Evolutionary conservation across 2,113 vertebrate genomes (phyloP).

Genomic region (Xerus inauris): DNA sequence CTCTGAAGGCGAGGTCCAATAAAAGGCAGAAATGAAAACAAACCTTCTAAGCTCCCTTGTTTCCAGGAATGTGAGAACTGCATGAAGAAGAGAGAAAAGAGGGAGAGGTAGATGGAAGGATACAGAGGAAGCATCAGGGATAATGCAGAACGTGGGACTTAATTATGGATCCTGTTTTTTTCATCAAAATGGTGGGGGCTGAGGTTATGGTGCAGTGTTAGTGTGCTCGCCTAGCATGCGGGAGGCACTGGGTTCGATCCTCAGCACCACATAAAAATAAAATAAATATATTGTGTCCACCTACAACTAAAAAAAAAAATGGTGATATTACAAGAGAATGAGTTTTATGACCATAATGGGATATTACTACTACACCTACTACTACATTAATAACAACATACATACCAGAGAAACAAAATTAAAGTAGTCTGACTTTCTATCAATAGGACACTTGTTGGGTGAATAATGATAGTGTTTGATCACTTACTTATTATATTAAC

Average conservation of each 20-base stretch:
- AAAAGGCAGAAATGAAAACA: conserved; percentile 44
- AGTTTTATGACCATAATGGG: neutral
- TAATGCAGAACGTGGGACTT: neutral
- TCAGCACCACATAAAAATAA: too few species aligned
- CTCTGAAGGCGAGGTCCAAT: neutral
- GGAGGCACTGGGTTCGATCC: too few species aligned
- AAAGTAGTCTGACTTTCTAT: neutral
- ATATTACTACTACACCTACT: neutral
- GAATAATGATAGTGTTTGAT: neutral
- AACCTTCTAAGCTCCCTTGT: neutral
- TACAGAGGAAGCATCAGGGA: neutral
- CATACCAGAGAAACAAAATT: neutral
- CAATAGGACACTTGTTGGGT: neutral
- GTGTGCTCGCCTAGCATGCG: too few species aligned
- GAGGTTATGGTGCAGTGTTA: too few species aligned
- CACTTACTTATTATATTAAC: neutral
- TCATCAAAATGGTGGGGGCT: neutral
- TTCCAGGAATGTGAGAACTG: neutral
- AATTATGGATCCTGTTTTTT: neutral
- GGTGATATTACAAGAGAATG: neutral
- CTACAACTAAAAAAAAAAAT: too few species aligned
- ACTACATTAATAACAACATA: neutral
- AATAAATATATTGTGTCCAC: too few species aligned
- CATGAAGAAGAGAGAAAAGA: too few species aligned
- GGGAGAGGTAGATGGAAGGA: neutral